A percentile compares a stretch with the other conserved stretches of the same genome.
These are phyloP conservation scores for Dolichallabes microphthalmus DNA, from an alignment of 2,113 vertebrate species.

Conservation along the genomic window DNA sequence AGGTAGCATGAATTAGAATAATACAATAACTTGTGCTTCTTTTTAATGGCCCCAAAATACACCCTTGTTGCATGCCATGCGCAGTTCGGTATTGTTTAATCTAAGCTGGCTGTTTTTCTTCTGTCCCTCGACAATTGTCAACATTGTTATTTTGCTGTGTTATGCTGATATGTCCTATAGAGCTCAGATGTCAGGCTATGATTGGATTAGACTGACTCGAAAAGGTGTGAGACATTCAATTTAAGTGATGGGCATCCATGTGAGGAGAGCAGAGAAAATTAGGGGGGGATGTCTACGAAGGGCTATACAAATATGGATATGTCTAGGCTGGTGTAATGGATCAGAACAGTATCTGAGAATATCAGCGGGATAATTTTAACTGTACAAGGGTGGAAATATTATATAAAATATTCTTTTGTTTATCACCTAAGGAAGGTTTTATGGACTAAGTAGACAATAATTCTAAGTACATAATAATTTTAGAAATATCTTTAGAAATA, in stretches of 20 bases:
- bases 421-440: background rate
- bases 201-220: constrained; percentile 49
- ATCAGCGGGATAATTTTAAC: background rate
- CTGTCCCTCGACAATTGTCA: background rate
- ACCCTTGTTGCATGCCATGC: constrained; percentile 5
- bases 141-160: constrained; percentile 18
- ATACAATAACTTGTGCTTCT: background rate
- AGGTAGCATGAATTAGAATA: background rate
- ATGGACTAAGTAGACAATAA: background rate
- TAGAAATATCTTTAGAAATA: background rate
- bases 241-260: constrained; percentile 46
- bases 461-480: background rate
- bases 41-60: constrained; percentile 25
- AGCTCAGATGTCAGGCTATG: constrained; percentile 51
- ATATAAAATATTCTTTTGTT: background rate
- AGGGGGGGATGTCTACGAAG: constrained; percentile 15
- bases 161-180: constrained; percentile 48
- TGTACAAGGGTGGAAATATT: background rate
- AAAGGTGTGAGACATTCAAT: constrained; percentile 49
- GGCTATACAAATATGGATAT: constrained; percentile 5
- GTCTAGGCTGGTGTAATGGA: constrained; percentile 6
- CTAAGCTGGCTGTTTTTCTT: constrained; percentile 28
- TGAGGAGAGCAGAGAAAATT: constrained; percentile 10
- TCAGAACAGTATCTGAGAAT: constrained; percentile 1
- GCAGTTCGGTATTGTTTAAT: constrained; percentile 6